Base-by-base conservation (phyloP, 92 coral and sea anemone species). In the Micromussa lordhowensis region DNA sequence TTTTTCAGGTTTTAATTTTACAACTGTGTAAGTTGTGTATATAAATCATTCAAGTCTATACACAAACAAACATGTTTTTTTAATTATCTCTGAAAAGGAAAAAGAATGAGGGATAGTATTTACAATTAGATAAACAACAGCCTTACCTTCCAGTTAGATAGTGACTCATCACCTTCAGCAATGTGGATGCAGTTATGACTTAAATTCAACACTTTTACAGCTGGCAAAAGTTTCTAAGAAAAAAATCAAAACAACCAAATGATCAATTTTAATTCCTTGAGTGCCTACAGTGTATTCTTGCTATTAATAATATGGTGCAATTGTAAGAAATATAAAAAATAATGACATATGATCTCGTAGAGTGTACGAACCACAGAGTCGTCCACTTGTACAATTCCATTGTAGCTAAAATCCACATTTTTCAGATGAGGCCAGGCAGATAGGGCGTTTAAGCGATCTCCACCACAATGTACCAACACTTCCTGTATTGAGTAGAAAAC, bases 381-480 rank as follows among this genome's bases (percentile, higher is more conserved):
- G 76, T 98, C 99, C 29, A 98, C 85, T 19, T 82, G 92, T 35
- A 81, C 93, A 86, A 98, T 98, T 26, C 93, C 92, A 81, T 98
- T 98, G 90, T 93, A 98, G 88, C 99, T 96, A 24, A 98, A 85
- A 85, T 98, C 93, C 35, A 78, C 96, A 83, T 88, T 93, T 85
- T 89, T 88, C 81, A 98, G 87, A 19, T 82, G 87, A 15, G 95
- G 94, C 99, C 99, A 98, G 24, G 94, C 81, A 86, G 94, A 93
- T 30, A 94, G 95, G 1, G 95, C 91, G 75, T 95, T 94, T 73
- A 92, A 87, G 36, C 89, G 96, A 88, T 91, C 96, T 21, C 98
- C 98, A 71, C 99, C 98, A 92, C 96, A 96, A 53, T 92, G 87
- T 8, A 96, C 90, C 78, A 98, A 83, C n/a, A 96, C 98, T 86